Conservation (phyloP, 2,888 invertebrate species). For the Keiferia lycopersicella region DNA sequence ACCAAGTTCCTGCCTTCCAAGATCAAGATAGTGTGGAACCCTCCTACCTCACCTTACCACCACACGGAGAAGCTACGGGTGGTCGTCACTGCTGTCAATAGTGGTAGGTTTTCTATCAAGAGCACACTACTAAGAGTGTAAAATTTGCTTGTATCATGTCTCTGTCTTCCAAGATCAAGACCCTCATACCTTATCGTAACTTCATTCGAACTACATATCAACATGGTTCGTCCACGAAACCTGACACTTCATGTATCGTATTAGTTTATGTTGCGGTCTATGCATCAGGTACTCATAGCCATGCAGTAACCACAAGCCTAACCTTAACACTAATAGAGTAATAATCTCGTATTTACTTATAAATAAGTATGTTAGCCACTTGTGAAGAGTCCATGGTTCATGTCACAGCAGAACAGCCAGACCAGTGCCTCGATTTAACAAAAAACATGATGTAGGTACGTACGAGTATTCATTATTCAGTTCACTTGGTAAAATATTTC, state of each 20-base stretch:
- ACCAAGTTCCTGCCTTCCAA: conserved; percentile 78
- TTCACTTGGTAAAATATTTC: no score
- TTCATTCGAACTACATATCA: background rate
- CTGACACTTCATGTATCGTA: background rate
- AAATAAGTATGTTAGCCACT: no score
- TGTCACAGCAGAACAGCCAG: no score
- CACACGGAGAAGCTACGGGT: conserved; percentile 73
- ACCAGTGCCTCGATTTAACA: no score
- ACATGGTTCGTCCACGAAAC: background rate
- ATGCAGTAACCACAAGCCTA: background rate
- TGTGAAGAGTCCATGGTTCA: no score
- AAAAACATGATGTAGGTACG: no score
- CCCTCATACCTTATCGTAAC: no score
- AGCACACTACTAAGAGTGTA: background rate
- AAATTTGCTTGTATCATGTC: no score
- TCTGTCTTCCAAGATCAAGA: no score
- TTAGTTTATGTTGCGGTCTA: conserved; percentile 6
- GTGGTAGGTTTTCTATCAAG: conserved; percentile 53
- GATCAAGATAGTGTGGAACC: conserved; percentile 80
- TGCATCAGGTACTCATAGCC: background rate
- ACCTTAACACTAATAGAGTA: no score
- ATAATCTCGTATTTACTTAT: no score
- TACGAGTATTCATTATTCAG: no score
- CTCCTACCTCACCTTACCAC: conserved; percentile 68
- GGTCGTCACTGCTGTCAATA: conserved; percentile 73